Evolutionary conservation across 2,113 vertebrate species (phyloP).

Genomic region (Cochlearius cochlearius): DNA sequence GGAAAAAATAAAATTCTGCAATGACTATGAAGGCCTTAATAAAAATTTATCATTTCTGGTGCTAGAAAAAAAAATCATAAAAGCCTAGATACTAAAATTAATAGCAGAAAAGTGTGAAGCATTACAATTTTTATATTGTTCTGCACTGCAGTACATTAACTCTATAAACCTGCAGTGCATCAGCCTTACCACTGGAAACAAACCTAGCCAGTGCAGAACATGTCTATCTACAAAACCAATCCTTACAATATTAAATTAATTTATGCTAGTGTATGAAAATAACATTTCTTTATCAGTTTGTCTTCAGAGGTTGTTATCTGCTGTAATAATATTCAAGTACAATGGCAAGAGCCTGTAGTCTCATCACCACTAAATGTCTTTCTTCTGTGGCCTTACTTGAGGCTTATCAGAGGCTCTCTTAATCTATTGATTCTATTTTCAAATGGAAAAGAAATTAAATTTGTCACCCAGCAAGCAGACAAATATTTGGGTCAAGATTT

Average conservation of each 20-base stretch:
- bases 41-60: neutral
- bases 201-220: neutral
- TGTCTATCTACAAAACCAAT: neutral
- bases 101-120: neutral
- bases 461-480: neutral
- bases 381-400: neutral
- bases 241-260: neutral
- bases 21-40: neutral
- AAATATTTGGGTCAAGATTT: slow-evolving; percentile 8
- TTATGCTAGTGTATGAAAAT: neutral
- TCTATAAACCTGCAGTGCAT: neutral
- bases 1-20: neutral
- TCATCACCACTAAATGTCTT: neutral
- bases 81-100: neutral
- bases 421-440: neutral
- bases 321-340: neutral
- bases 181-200: neutral
- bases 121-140: neutral
- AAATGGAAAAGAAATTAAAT: neutral
- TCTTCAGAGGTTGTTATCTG: neutral
- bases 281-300: neutral
- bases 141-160: neutral
- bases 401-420: neutral
- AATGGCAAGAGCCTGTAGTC: neutral
- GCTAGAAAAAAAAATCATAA: neutral